Evolutionary conservation across 2,888 invertebrate species (phyloP), one percentile per base, ranked within the genome.

Genomic region (Scaptodrosophila latifasciaeformis): DNA sequence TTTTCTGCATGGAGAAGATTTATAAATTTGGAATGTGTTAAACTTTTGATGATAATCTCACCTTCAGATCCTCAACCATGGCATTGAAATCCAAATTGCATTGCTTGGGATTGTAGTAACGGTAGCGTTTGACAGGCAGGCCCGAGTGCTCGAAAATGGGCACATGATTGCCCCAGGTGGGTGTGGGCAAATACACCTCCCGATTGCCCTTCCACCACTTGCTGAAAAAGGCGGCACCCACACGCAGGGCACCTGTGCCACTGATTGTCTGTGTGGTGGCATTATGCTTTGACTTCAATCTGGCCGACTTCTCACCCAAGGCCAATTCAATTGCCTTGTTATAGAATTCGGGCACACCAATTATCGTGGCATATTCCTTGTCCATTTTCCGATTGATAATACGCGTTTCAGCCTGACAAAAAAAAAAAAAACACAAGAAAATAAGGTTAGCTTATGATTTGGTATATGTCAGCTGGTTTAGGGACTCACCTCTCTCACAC

Each of bases 111-210:
- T 99, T 95, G 85, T 96, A 99, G 87, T 99, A 99, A 62, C 93
- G 91, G 88, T 99, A 99, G 51, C 91, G 90, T 84, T 97, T 95
- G 43, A 96, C 92, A 10, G 92, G 89, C 50, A 99, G 85, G 2
- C 94, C 94, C 46, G 95, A 88, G 81, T 93, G 93, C 88, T 94
- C 96, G 87, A 98, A 97, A 81, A 99, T 91, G 49, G 97, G 97
- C 0, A 91, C 92, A 85, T 99, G 99, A 87, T 99, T 99, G 48
- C 99, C 99, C 99, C 99, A 99, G 0, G 99, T 93, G 2, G 99
- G 99, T 1, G 90, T 88, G 3, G 99, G 98, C 67, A 99, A 80
- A 88, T 96, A 98, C 44, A 96, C 87, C 59, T 92, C 92, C 87
- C 96, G 96, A 69, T 88, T 89, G 29, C 93, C 92, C 5, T 90